A percentile compares a stretch with the other conserved stretches of the same genome.
phyloP scores from a whole-genome alignment of 2,113 vertebrate genomes.

The Etheostoma cragini region DNA sequence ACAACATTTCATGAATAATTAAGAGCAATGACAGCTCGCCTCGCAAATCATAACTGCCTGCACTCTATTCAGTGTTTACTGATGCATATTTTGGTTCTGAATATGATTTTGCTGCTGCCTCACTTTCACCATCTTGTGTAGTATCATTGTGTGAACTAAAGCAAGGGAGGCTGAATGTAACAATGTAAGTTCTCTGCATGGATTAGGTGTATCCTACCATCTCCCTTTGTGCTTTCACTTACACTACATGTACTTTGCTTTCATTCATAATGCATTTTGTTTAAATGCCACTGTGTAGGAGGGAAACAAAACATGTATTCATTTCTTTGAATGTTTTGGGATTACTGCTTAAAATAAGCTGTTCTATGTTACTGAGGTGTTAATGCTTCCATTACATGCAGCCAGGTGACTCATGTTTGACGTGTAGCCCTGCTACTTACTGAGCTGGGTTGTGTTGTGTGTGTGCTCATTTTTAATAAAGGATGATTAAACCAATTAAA shows the following conservation, averaged over 20 bases:
- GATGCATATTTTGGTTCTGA: conserved; percentile 57
- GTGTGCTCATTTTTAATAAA: conserved; percentile 66
- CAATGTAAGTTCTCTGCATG: conserved; percentile 47
- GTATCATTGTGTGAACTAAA: conserved; percentile 57
- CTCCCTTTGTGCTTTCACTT: conserved; percentile 40
- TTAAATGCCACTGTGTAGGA: conserved; percentile 49
- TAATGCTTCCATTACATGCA: conserved; percentile 57
- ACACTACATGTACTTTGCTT: conserved; percentile 40
- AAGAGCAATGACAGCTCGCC: conserved; percentile 59
- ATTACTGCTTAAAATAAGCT: conserved; percentile 46
- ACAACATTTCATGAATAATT: conserved; percentile 71
- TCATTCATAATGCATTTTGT: conserved; percentile 41
- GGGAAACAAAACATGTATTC: conserved; percentile 15
- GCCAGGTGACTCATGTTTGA: conserved; percentile 48
- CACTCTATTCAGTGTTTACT: conserved; percentile 45
- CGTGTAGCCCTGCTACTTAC: conserved; percentile 41
- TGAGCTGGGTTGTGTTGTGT: conserved; percentile 44
- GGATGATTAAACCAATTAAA: conserved; percentile 70
- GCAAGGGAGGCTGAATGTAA: conserved; percentile 63
- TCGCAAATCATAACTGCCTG: conserved; percentile 62
- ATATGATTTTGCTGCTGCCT: conserved; percentile 55
- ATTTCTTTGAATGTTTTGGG: conserved; percentile 35
- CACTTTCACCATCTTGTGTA: conserved; percentile 46
- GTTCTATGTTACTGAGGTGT: conserved; percentile 31
- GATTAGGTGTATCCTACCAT: conserved; percentile 7